Evolutionary conservation across 1,140 invertebrate genomes (phyloP), one percentile per base, ranked within the genome.

Genomic region (Nautilus pompilius): DNA sequence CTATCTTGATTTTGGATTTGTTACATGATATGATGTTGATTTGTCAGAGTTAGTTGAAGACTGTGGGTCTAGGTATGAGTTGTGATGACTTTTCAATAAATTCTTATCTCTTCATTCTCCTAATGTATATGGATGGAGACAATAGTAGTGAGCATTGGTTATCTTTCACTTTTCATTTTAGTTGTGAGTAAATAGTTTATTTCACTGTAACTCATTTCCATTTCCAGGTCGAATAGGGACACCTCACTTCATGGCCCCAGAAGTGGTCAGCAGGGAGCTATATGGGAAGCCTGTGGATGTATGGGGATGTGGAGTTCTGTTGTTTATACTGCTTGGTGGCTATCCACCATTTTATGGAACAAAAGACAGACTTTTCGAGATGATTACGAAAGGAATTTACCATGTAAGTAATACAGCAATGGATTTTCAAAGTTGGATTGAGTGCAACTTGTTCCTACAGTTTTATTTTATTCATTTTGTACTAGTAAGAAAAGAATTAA

Each of bases 211-310:
- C n/a, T 5, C 17, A 8, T 51, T 41, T 48, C 5, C 65, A 24
- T 69, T 73, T 71, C 22, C 83, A 94, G 92, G 93, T 79, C 89
- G 93, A 59, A 91, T 98, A 54, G 96, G 96, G 49, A 96, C 93
- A 65, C 93, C 95, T 26, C 93, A 95, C 79, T 99, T 95, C 80
- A 98, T 98, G 93, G 92, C 95, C 26, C 96, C 97, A 8, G 96
- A 99, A 85, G 91, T 99, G 63, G 91, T 98, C 28, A 89, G 91
- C 57, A 87, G 90, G 73, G 89, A 92, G 80, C 86, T 91, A 63
- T 98, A 98, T 83, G 95, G 95, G n/a, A 97, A 97, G 78, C 89
- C 94, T 0, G 94, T 94, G 58, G 96, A 98, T 82, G 91, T 97
- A 58, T 97, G 96, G 96, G 92, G 94, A 28, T 93, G 93, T 55